Conservation (phyloP, 1,140 invertebrate genomes). For the Marisa cornuarietis region DNA sequence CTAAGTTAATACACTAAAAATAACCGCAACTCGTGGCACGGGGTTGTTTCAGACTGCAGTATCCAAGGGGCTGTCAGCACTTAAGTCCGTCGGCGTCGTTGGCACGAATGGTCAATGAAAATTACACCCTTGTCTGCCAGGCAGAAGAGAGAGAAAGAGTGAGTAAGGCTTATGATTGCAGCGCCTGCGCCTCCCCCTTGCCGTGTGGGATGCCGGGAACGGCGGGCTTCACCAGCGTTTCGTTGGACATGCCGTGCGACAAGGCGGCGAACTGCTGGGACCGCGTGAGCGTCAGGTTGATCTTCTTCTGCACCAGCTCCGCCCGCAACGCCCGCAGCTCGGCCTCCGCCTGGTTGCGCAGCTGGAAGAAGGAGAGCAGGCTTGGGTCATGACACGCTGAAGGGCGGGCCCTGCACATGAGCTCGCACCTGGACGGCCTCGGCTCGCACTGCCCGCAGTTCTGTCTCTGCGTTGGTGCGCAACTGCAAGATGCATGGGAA, state of each 20-base stretch:
- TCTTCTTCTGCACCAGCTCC: conserved; percentile 69
- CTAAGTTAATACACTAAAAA: too few relatives aligned
- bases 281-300: conserved; percentile 65
- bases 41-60: too few relatives aligned
- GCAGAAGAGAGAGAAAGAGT: not conserved
- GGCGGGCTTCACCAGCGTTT: not conserved
- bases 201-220: conserved; percentile 8
- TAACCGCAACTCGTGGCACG: too few relatives aligned
- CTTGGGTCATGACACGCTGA: conserved; percentile 6
- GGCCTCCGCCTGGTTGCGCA: conserved; percentile 69
- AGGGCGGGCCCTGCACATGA: conserved; percentile 33
- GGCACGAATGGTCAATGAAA: too few relatives aligned
- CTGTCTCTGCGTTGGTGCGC: conserved; percentile 64
- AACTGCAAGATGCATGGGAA: conserved; percentile 54
- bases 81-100: too few relatives aligned
- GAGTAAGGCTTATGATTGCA: not conserved
- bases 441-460: conserved; percentile 59
- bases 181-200: conserved; percentile 3
- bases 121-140: not conserved
- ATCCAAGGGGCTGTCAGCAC: too few relatives aligned
- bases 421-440: conserved; percentile 66
- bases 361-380: conserved; percentile 56
- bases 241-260: conserved; percentile 18
- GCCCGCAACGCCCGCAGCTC: conserved; percentile 66
- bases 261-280: conserved; percentile 51